Conservation (phyloP, 2,797 vertebrate genomes). For the Echeneis naucrates region DNA sequence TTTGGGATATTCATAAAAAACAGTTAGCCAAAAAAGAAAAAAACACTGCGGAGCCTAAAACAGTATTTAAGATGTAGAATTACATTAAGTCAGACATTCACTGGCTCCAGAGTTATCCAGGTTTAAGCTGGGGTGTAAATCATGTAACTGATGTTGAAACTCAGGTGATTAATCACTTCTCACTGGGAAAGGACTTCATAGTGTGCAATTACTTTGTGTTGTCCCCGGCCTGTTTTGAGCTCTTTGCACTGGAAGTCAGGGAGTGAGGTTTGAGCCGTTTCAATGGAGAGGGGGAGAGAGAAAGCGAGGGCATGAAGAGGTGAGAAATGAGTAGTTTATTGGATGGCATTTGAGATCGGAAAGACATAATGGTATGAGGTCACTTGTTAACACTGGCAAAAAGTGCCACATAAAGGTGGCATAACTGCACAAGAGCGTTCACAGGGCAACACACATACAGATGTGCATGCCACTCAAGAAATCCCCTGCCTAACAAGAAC, state of each 20-base stretch:
- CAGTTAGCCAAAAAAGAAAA: background rate
- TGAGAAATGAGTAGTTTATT: conserved; percentile 69
- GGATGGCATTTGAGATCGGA: conserved; percentile 69
- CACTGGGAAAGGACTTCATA: conserved; percentile 41
- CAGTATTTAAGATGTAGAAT: background rate
- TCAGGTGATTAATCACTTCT: conserved; percentile 39
- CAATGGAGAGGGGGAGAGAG: conserved; percentile 40
- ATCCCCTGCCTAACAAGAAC: conserved; percentile 47
- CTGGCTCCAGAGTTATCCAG: conserved; percentile 1
- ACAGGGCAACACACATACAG: conserved; percentile 31
- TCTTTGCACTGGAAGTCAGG: conserved; percentile 33
- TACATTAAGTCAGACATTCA: conserved; percentile 3
- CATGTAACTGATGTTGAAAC: conserved; percentile 25
- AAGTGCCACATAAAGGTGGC: conserved; percentile 57
- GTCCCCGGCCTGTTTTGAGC: conserved; percentile 14
- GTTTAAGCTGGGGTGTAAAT: conserved; percentile 14
- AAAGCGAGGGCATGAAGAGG: conserved; percentile 64
- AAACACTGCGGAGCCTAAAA: background rate
- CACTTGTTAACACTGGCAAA: conserved; percentile 77
- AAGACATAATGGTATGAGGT: conserved; percentile 73
- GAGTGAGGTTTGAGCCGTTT: conserved; percentile 54
- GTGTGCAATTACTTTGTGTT: conserved; percentile 37
- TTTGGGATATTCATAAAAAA: background rate
- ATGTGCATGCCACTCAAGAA: conserved; percentile 36
- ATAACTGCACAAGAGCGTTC: conserved; percentile 54